phyloP scores from a whole-genome alignment of 2,888 invertebrate genomes.

The Drosophila rubida region DNA sequence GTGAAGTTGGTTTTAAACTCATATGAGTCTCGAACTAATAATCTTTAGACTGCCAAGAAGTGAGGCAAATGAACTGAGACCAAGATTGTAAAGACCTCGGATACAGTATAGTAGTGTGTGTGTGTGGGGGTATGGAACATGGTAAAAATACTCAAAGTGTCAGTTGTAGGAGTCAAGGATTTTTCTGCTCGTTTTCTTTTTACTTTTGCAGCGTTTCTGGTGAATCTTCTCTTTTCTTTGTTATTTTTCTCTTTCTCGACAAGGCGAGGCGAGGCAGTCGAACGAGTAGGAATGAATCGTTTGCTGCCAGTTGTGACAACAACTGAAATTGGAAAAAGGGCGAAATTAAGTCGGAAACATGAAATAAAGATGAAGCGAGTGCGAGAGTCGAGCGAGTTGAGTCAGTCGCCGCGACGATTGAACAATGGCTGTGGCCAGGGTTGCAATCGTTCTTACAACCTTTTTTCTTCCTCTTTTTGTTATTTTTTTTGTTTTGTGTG shows the following conservation, averaged over 20 bases:
- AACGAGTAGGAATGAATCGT: conserved; percentile 49
- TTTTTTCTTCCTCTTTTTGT: no score
- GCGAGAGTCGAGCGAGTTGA: conserved; percentile 61
- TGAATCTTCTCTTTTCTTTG: conserved; percentile 27
- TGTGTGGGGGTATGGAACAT: not conserved
- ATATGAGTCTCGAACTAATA: no score
- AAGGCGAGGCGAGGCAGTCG: conserved; percentile 1
- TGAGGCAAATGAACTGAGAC: not conserved
- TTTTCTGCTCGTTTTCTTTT: conserved; percentile 21
- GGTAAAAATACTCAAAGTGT: conserved; percentile 67
- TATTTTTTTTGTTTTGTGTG: conserved; percentile 10
- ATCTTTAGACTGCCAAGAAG: no score
- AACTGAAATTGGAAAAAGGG: conserved; percentile 58
- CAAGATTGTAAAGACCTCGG: not conserved
- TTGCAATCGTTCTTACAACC: not conserved
- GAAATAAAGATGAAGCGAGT: conserved; percentile 74
- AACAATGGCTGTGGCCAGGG: conserved; percentile 11
- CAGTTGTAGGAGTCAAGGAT: conserved; percentile 67
- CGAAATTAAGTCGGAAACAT: conserved; percentile 68
- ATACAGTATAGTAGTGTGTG: conserved; percentile 8
- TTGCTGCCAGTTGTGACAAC: conserved; percentile 59
- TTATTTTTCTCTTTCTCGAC: conserved; percentile 28
- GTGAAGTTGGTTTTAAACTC: no score
- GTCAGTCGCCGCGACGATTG: conserved; percentile 34
- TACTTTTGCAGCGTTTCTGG: conserved; percentile 25